A percentile compares a stretch with the other conserved stretches of the same genome.
These are phyloP conservation scores for Chironomus riparius DNA, from an alignment of 2,888 invertebrate genomes.

Conservation along the genomic window DNA sequence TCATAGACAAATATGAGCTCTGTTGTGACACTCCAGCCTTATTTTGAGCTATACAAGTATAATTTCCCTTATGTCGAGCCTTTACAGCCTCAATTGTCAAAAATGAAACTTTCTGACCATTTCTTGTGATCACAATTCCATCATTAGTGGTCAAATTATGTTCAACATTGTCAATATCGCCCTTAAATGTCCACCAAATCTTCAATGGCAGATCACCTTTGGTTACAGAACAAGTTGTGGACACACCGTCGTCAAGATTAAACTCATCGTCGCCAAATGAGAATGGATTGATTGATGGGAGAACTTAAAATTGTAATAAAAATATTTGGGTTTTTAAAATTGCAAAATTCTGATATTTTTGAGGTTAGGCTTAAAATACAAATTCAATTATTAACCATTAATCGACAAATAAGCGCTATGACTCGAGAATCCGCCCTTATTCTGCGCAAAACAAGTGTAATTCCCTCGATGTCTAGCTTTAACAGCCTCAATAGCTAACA, in stretches of 20 bases:
- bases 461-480: constrained; percentile 51
- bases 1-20: constrained; percentile 48
- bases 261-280: constrained; percentile 64
- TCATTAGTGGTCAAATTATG: not conserved
- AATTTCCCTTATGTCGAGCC: not conserved
- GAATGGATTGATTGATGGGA: constrained; percentile 65
- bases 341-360: constrained; percentile 11
- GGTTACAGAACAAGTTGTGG: constrained; percentile 58
- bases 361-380: constrained; percentile 8
- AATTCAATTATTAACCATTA: constrained; percentile 46
- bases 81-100: not conserved
- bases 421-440: constrained; percentile 47
- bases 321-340: too few relatives aligned
- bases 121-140: not conserved
- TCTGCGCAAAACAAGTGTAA: constrained; percentile 51
- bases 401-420: constrained; percentile 48
- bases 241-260: constrained; percentile 63
- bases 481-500: constrained; percentile 53
- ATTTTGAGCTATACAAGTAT: not conserved
- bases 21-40: constrained; percentile 37
- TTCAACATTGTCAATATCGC: not conserved
- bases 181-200: not conserved
- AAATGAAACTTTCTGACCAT: not conserved
- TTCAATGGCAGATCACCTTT: constrained; percentile 59
- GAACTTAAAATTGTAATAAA: constrained; percentile 41